phyloP scores from a whole-genome alignment of 2,113 vertebrate genomes.

The Myiozetetes cayanensis region DNA sequence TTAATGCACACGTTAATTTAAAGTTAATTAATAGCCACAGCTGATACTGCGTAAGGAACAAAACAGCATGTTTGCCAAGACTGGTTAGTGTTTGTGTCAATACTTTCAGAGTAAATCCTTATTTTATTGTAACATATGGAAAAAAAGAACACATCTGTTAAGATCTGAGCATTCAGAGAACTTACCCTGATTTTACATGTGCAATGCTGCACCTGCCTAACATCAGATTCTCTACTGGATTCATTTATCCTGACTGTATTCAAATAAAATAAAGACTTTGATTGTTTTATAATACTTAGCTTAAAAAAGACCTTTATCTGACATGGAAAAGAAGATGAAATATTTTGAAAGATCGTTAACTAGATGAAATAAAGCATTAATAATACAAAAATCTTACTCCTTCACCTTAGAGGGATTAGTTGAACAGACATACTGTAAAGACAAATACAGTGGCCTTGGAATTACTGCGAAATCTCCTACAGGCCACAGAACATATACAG shows the following conservation, averaged over 20 bases:
- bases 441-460: not conserved
- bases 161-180: not conserved
- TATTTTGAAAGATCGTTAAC: not conserved
- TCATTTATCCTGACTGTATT: not conserved
- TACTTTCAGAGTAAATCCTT: not conserved
- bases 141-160: not conserved
- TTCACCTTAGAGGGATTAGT: not conserved
- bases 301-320: not conserved
- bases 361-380: not conserved
- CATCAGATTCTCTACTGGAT: not conserved
- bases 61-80: not conserved
- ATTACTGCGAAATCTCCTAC: not conserved
- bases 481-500: not conserved
- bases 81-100: not conserved
- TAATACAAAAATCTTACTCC: not conserved
- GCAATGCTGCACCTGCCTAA: not conserved
- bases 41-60: not conserved
- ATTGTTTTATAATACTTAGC: not conserved
- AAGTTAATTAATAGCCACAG: not conserved
- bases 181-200: not conserved
- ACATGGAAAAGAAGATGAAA: not conserved
- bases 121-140: not conserved
- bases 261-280: not conserved
- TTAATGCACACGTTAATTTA: not conserved
- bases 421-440: not conserved